Evolutionary conservation across 1,140 invertebrate species (phyloP), one percentile per base, ranked within the genome.

Genomic region (Bombus soroeensis): DNA sequence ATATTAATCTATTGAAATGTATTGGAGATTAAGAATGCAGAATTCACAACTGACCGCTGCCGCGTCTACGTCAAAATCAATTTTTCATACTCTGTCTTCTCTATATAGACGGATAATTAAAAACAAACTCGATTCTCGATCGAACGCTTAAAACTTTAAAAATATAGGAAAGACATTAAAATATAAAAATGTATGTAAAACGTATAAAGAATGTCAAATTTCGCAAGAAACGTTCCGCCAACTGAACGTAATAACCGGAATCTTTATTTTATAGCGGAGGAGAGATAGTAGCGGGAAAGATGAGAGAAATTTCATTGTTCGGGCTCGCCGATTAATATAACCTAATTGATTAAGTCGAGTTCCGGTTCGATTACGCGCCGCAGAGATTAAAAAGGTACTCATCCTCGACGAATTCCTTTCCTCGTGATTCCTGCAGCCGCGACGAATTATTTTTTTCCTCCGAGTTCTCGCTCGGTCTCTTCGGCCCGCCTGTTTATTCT

Each of bases 401-500:
- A 39, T 57, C 12, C 64, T 13, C 57, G 77, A 28, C 47, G 32
- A 53, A 85, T 85, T 73, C 28, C 41, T 62, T 62, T 15, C 13
- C 47, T 25, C 13, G 57, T 28, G 68, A 57, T 78, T 78, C 72
- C 10, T 4, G 1, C 59, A 28, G 25, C 34, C 59, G 62, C 59
- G 78, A 47, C 57, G 78, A 87, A 87, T 83, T 90, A 78, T 47
- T 78, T 25, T 66, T 66, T 32, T 34, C 12, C 77, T 6, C 59
- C 59, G 15, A 59, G 37, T 76, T 81, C 47, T 53, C 73, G 34
- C 25, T n/a, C 28, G 28, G 12, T n/a, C 47, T 53, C 47, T 53
- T 53, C 47, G 18, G 47, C 47, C 77, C 62, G 47, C 72, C 86
- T 92, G 91, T 92, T 92, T 92, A 91, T 90, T 90, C 88, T 86